Evolutionary conservation across 2,113 vertebrate species (phyloP), one percentile per base, ranked within the genome.

Genomic region (Hippocampus barbouri): DNA sequence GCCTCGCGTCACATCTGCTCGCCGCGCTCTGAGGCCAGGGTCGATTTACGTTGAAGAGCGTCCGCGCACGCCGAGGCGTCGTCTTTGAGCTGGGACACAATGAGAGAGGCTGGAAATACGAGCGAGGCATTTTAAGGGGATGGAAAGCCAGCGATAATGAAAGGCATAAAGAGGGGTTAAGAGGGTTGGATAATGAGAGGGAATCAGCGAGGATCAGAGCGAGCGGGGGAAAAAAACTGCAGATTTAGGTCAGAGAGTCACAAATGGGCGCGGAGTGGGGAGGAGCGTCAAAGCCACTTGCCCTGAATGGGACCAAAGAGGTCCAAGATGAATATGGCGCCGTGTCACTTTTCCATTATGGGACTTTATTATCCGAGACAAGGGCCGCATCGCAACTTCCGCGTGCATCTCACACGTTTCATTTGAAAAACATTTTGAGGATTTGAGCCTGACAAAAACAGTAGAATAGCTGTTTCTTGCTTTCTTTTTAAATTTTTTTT

Each of bases 231-330:
- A 72, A 69, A 27, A 27, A 27, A 76, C 59, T 60, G 67, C 65
- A 76, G 85, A 90, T 90, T 81, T 90, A 83, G 89, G 89, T 89
- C 89, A 88, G 76, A 84, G 84, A 85, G 72, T 79, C 72, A 81
- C 59, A 82, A 82, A 82, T 54, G 65, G 83, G 81, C 70, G 85
- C 79, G 83, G 78, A 75, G 75, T 78, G 77, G 27, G 81, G 81
- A 81, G 82, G 62, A 72, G 67, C 77, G 69, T 85, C 56, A 75
- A 69, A 30, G 68, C 74, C 62, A 9, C 70, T 85, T 30, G 20
- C 61, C 74, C 40, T 82, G 76, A 82, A 87, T 84, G 70, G 72
- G 69, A 75, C 1, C 10, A 18, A 72, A 65, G 7, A 68, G 57
- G 47, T 61, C 34, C 8, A 0, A 53, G 43, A 71, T 49, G 3